Evolutionary conservation across 1,140 invertebrate genomes (phyloP).

Genomic region (Atta colombica): DNA sequence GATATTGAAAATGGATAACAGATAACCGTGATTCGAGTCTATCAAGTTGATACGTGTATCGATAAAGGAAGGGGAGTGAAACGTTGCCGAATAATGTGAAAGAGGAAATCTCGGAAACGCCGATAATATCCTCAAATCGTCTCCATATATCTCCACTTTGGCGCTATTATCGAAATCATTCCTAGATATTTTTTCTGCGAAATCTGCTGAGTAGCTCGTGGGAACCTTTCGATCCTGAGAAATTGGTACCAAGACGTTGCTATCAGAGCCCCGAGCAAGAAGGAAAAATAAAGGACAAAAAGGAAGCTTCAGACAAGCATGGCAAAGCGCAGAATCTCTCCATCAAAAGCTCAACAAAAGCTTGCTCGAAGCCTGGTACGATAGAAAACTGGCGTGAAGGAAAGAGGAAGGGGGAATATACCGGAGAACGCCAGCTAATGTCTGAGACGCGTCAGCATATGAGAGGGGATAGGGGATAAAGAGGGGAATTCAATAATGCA

Average conservation of each 20-base stretch:
- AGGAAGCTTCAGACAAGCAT: conserved; percentile 72
- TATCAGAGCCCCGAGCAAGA: conserved; percentile 56
- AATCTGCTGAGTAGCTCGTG: conserved; percentile 68
- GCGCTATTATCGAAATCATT: conserved; percentile 58
- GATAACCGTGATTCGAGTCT: conserved; percentile 25
- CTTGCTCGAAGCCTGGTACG: conserved; percentile 70
- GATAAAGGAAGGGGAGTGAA: not conserved
- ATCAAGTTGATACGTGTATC: conserved; percentile 24
- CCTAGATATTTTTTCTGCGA: conserved; percentile 27
- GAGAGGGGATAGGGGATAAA: conserved; percentile 16
- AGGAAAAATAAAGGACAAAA: conserved; percentile 38
- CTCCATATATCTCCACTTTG: conserved; percentile 36
- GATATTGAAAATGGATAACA: conserved; percentile 39
- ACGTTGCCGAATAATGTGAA: conserved; percentile 38
- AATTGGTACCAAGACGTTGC: conserved; percentile 66
- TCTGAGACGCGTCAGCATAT: conserved; percentile 71
- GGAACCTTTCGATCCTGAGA: conserved; percentile 70
- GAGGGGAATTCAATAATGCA: conserved; percentile 23
- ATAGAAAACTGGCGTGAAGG: conserved; percentile 52
- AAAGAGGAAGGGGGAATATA: conserved; percentile 42
- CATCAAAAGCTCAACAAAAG: conserved; percentile 77
- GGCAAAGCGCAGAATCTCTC: conserved; percentile 77
- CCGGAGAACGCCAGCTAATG: conserved; percentile 73
- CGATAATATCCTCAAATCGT: conserved; percentile 41
- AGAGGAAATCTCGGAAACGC: conserved; percentile 27